Evolutionary conservation across 1,140 invertebrate species (phyloP).

Genomic region (Pogonus chalceus): DNA sequence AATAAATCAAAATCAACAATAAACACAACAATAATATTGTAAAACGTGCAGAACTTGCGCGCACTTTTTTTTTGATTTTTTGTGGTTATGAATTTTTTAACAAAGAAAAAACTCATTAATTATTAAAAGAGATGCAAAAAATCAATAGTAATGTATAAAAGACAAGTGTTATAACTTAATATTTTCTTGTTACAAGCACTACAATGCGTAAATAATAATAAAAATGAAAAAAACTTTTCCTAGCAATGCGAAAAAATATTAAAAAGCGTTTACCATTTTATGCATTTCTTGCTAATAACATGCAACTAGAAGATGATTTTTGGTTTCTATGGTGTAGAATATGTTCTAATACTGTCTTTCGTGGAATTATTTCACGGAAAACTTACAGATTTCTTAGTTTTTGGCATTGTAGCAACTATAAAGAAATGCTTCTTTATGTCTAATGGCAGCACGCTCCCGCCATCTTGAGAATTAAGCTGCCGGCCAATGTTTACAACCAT

Average conservation of each 20-base stretch:
- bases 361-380: not conserved
- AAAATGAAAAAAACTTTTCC: not conserved
- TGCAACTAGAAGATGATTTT: not conserved
- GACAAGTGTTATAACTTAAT: not conserved
- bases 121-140: not conserved
- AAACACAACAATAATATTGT: not conserved
- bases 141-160: not conserved
- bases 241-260: not conserved
- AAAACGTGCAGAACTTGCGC: too few relatives aligned
- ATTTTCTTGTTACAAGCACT: not conserved
- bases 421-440: not conserved
- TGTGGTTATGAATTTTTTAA: constrained; percentile 6
- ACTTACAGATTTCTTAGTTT: constrained; percentile 2
- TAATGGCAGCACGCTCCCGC: not conserved
- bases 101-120: constrained; percentile 1
- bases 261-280: not conserved
- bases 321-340: not conserved
- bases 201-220: not conserved
- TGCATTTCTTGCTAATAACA: not conserved
- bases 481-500: too few relatives aligned
- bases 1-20: not conserved
- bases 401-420: not conserved
- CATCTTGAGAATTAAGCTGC: not conserved
- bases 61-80: not conserved
- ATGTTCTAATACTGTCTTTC: not conserved